phyloP scores from a whole-genome alignment of 2,113 vertebrate genomes.

The Felis chaus region DNA sequence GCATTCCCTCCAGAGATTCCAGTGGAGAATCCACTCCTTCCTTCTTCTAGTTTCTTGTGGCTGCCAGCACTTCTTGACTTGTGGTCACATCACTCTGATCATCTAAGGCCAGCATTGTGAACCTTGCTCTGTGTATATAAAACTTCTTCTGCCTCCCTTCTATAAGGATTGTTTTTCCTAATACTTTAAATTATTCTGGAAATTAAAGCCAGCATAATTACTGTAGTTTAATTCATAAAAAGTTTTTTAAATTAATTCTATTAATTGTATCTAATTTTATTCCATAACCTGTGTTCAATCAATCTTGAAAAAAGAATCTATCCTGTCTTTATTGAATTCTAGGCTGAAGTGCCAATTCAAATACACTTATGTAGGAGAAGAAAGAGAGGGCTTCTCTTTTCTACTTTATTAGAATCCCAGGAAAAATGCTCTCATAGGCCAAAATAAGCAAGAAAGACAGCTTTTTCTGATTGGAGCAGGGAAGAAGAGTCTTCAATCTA shows the following conservation, averaged over 20 bases:
- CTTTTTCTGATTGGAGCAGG: neutral
- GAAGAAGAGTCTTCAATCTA: neutral
- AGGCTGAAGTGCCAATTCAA: neutral
- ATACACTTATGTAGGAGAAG: neutral
- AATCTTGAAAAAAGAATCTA: neutral
- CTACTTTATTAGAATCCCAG: neutral
- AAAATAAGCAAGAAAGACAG: neutral
- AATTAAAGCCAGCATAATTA: conserved; percentile 20
- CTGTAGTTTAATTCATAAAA: neutral
- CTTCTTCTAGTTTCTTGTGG: neutral
- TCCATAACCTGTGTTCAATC: neutral
- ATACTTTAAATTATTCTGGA: neutral
- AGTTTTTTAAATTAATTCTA: conserved; percentile 22
- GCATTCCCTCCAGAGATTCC: neutral
- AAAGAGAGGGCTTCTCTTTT: neutral
- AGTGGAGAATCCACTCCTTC: neutral
- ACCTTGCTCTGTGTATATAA: neutral
- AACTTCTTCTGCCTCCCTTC: neutral
- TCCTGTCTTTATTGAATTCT: neutral
- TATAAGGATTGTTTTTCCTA: neutral
- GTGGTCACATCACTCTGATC: neutral
- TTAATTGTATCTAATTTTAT: conserved; percentile 32
- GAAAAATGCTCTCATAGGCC: neutral
- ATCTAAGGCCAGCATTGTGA: neutral
- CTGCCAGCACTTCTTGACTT: neutral